Evolutionary conservation across 2,888 invertebrate species (phyloP).

Genomic region (Cryptus viduatorius): DNA sequence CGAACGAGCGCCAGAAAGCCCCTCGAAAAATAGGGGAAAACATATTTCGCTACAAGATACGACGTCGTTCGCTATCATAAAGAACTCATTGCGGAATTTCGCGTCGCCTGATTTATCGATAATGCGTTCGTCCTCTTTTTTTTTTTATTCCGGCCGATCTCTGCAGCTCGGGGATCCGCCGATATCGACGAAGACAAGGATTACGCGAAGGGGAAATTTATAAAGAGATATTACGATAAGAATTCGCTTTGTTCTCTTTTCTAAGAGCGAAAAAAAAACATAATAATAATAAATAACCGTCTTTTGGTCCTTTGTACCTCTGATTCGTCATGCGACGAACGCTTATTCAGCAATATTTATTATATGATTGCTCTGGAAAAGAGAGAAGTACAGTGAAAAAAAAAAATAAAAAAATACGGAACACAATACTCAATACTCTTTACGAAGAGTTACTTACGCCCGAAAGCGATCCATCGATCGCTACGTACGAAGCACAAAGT

Average conservation of each 20-base stretch:
- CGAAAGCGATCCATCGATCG: slow-evolving; percentile 29
- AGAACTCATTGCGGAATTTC: not conserved
- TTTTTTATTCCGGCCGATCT: not conserved
- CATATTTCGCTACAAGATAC: slow-evolving; percentile 32
- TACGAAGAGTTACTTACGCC: slow-evolving; percentile 29
- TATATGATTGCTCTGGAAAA: slow-evolving; percentile 33
- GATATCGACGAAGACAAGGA: not conserved
- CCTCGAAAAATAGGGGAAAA: slow-evolving; percentile 24
- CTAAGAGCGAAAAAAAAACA: slow-evolving; percentile 27
- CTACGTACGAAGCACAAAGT: slow-evolving; percentile 58
- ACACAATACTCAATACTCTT: slow-evolving; percentile 27
- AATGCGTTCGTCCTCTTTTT: not conserved
- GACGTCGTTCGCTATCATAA: not conserved
- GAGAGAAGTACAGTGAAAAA: slow-evolving; percentile 6
- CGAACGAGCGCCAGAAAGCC: slow-evolving; percentile 33
- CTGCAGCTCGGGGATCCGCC: not conserved
- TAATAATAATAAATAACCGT: slow-evolving; percentile 8
- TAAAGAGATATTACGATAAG: slow-evolving; percentile 7
- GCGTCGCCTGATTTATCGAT: slow-evolving; percentile 37
- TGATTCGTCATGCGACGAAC: slow-evolving; percentile 47
- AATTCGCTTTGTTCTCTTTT: slow-evolving; percentile 31
- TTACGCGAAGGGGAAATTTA: not conserved
- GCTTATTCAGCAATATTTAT: slow-evolving; percentile 45
- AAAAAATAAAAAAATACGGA: slow-evolving; percentile 16
- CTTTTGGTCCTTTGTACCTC: slow-evolving; percentile 28